A percentile compares a stretch with the other conserved stretches of the same genome.
phyloP scores from a whole-genome alignment of 2,888 invertebrate genomes.

The Drosophila mimetica region DNA sequence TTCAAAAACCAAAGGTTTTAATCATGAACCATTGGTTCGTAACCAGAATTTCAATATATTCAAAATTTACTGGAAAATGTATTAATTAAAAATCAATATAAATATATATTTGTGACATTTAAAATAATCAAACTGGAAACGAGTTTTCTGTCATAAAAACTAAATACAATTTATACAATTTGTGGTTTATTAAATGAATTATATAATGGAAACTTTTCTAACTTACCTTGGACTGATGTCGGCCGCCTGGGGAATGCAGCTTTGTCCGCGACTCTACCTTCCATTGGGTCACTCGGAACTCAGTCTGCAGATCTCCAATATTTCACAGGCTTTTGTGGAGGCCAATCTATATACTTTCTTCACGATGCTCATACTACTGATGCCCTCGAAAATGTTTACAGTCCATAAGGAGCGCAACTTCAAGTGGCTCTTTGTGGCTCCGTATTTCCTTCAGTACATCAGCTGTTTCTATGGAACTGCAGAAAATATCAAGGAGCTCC shows the following conservation, averaged over 20 bases:
- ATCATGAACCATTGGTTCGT: no score
- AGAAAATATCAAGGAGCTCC: background rate
- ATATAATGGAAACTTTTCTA: background rate
- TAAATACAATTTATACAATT: background rate
- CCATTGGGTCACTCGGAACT: background rate
- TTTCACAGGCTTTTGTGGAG: background rate
- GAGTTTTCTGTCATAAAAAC: background rate
- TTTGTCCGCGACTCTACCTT: constrained; percentile 1
- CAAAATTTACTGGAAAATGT: no score
- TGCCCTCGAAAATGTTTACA: background rate
- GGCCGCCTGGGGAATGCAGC: constrained; percentile 22
- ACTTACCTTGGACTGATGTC: background rate
- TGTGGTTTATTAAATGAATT: background rate
- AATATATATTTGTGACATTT: no score
- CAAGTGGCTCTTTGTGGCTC: constrained; percentile 5
- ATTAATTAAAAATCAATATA: no score
- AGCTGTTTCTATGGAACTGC: background rate
- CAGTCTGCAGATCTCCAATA: background rate
- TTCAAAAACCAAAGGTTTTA: no score
- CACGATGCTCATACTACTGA: background rate
- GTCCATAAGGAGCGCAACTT: background rate
- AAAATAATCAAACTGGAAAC: background rate
- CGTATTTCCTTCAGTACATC: constrained; percentile 8
- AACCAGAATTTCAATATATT: no score
- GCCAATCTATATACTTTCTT: constrained; percentile 14